Conservation (phyloP, 2,113 vertebrate genomes). For the Procapra przewalskii region DNA sequence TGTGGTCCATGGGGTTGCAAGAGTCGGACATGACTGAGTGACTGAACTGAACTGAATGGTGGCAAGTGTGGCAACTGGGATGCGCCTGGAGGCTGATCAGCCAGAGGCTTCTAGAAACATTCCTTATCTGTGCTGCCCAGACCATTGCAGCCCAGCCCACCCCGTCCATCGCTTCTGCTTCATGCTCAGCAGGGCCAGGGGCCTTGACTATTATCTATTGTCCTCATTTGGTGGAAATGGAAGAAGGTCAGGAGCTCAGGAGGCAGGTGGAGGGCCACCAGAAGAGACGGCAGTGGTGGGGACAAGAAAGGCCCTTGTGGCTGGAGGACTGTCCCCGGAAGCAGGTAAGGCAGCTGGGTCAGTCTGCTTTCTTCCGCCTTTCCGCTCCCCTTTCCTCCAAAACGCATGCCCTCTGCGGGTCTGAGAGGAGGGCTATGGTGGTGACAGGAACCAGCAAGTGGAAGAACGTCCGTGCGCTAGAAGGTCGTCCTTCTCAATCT, state of each 20-base stretch:
- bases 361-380: not conserved
- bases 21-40: not conserved
- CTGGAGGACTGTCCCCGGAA: not conserved
- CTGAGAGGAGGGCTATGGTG: not conserved
- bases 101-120: slow-evolving; percentile 26
- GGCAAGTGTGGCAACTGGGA: not conserved
- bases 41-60: not conserved
- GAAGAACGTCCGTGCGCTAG: not conserved
- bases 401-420: not conserved
- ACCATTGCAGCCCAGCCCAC: not conserved
- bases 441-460: not conserved
- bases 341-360: slow-evolving; percentile 29
- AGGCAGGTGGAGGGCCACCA: not conserved
- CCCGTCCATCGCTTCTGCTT: not conserved
- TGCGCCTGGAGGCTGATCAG: slow-evolving; percentile 13
- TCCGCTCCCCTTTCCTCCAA: not conserved
- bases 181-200: not conserved
- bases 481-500: not conserved
- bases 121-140: not conserved
- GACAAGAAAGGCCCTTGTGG: not conserved
- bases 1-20: not conserved
- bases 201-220: not conserved
- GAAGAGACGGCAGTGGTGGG: not conserved
- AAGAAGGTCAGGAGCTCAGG: not conserved
- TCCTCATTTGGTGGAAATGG: not conserved